Evolutionary conservation across 2,113 vertebrate species (phyloP), one percentile per base, ranked within the genome.

Genomic region (Diadophis punctatus): DNA sequence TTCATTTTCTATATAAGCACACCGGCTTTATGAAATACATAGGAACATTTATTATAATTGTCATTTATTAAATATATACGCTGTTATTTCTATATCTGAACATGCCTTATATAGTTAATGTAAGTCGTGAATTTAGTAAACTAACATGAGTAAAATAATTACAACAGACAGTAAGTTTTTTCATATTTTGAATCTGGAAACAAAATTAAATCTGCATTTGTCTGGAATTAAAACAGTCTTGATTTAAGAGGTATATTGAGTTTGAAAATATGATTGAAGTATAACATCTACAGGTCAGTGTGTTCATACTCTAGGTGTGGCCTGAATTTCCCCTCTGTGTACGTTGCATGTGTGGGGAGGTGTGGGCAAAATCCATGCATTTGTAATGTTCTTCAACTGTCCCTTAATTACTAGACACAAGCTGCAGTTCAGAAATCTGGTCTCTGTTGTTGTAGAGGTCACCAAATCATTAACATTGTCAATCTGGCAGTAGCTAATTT

Each of bases 401-500:
- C 97, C 97, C 97, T 97, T 98, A 98, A 98, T 98, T 98, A 98
- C 97, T 96, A 97, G 97, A 98, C 97, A 97, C 97, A 98, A 98
- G 97, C 97, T 97, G 97, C 97, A 98, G 98, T 98, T 97, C 97
- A 98, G 97, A 97, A 98, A 97, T 98, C 97, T 97, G 96, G 95
- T 97, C 97, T 97, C 96, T 97, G 98, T 97, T 97, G 97, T 98
- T 97, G 97, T 97, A 98, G 97, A 98, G 98, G 97, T 98, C 98
- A 98, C 97, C 96, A 93, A 97, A 98, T 98, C 97, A 98, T 98
- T 98, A 98, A 98, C 97, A 98, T 97, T 97, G 97, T 98, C 97
- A 98, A 97, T 98, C 98, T 98, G 97, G 97, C 97, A 97, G 97
- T 96, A 98, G 98, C 97, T 97, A 98, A 98, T 98, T 98, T 98